Evolutionary conservation across 1,140 invertebrate species (phyloP), one percentile per base, ranked within the genome.

Genomic region (Heterodera schachtii): DNA sequence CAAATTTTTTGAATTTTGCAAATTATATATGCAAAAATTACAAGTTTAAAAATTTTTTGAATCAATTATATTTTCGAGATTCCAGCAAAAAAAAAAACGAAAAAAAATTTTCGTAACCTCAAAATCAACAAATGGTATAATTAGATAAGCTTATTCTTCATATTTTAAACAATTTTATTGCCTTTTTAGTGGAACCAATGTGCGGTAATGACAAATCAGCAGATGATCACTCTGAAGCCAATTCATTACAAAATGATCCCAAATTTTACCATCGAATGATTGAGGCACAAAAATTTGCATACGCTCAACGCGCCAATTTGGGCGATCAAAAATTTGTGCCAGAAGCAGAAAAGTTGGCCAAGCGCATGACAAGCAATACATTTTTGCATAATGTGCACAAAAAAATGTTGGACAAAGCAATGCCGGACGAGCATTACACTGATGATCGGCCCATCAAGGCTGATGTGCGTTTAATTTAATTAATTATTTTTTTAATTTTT

Each of bases 241-340:
- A 77, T 77, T 74, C 8, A 76, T 93, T 1, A 90, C 92, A 1
- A 19, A 60, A 81, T n/a, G 5, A 82, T 5, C 67, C 77, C 13
- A 16, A 16, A 19, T 79, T 79, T 19, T 95, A 94, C 90, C 95
- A 97, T 88, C 92, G 94, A 81, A 94, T 97, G 41, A 92, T 94
- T 13, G 96, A 99, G 90, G 93, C 95, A 0, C 94, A 95, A 84
- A 99, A 99, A 90, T 95, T 94, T 90, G 95, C 94, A 0, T 98
- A 94, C 88, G 95, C 95, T 0, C 92, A 93, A 79, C 92, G 96
- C 80, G 94, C 93, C 3, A 92, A 94, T 86, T 90, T 98, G 19
- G 96, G 94, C 0, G 97, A 98, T 91, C 92, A 92, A 16, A 91
- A 93, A 78, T 95, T 93, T 90, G 92, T 94, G 43, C 91, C 93